phyloP scores from a whole-genome alignment of 2,797 vertebrate genomes.

The Tamandua tetradactyla region DNA sequence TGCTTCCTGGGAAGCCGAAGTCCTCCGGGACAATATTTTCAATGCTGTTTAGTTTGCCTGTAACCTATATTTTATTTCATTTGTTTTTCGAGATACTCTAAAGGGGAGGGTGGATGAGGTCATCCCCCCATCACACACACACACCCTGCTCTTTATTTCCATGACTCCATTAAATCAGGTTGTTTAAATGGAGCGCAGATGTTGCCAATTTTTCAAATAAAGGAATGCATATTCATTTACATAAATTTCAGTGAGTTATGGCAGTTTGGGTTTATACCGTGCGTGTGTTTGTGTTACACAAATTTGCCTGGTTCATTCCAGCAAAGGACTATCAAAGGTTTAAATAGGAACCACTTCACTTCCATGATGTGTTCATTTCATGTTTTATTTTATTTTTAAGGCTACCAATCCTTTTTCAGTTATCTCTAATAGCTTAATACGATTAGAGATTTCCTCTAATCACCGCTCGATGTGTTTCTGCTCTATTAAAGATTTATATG shows the following conservation, averaged over 20 bases:
- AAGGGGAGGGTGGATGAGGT: slow-evolving; percentile 57
- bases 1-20: slow-evolving; percentile 72
- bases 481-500: slow-evolving; percentile 82
- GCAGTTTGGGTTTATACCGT: slow-evolving; percentile 19
- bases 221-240: slow-evolving; percentile 78
- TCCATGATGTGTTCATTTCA: slow-evolving; percentile 18
- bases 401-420: slow-evolving; percentile 70
- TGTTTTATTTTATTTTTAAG: slow-evolving; percentile 67
- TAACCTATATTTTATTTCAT: slow-evolving; percentile 81
- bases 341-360: slow-evolving; percentile 19
- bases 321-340: background rate
- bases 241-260: slow-evolving; percentile 73
- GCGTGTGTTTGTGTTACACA: background rate
- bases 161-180: slow-evolving; percentile 75
- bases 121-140: background rate
- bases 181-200: slow-evolving; percentile 79
- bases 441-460: slow-evolving; percentile 79
- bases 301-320: background rate
- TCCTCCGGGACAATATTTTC: slow-evolving; percentile 79
- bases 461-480: slow-evolving; percentile 73
- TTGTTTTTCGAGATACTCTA: slow-evolving; percentile 70
- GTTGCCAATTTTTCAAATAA: slow-evolving; percentile 59
- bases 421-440: slow-evolving; percentile 77
- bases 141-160: slow-evolving; percentile 59
- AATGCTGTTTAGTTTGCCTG: slow-evolving; percentile 76